Base-by-base conservation (phyloP, 1,140 invertebrate species). In the Platyura marginata region DNA sequence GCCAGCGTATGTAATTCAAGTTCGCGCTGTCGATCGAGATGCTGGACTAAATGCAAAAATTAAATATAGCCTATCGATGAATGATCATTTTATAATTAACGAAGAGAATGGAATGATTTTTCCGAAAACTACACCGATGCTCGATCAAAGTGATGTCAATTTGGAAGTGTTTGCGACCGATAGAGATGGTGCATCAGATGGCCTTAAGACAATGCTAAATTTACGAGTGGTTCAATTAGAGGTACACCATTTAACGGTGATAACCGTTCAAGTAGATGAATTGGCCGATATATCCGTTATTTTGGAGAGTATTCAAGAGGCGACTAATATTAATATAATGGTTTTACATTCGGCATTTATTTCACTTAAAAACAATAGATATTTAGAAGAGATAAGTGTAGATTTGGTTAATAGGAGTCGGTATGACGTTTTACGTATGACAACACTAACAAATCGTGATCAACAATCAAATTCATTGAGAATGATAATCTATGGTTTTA, bases 121-220 rank as follows among this genome's bases (percentile, higher is more conserved):
- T 42, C 44, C 47, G 25, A 36, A 22, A 19, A 15, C 11, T 9
- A 34, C 23, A n/a, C 10, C n/a, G 1, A n/a, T 37, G 11, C 1
- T 18, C 3, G 22, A 41, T 21, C 34, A 39, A 29, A 40, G 47
- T 19, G 20, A 45, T 3, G 29, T 42, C 3, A 23, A 29, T 18
- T 37, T 51, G 20, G 39, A 25, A 13, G 40, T 51, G 3, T 38
- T 41, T 29, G 51, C 51, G 29, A 48, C 23, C 13, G 51, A 53
- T 41, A 20, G 40, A 15, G n/a, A 47, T 43, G 51, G 51, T 23
- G 21, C 38, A 10, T 46, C 45, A 18, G 9, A 38, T 2, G 20
- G 16, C 32, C n/a, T 45, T 9, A 33, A 19, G n/a, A 40, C 43
- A 6, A 38, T 22, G 2, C 40, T 42, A 6, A 34, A 29, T 25